Conservation (phyloP, 2,888 invertebrate species). For the Phengaris arion region DNA sequence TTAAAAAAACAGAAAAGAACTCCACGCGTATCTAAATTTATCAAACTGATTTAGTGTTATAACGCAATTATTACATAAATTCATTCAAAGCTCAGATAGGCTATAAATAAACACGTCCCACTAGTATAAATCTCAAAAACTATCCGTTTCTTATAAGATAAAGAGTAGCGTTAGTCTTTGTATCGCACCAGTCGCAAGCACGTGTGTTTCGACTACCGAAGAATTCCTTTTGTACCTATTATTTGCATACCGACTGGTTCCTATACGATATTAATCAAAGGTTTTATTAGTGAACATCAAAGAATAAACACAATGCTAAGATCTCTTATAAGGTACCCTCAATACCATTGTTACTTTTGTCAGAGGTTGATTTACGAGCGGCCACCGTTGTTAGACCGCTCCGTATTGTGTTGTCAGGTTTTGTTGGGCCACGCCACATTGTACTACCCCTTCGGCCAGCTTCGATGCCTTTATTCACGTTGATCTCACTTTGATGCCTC, state of each 20-base stretch:
- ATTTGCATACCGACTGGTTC: slow-evolving; percentile 79
- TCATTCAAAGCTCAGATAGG: slow-evolving; percentile 29
- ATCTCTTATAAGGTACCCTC: slow-evolving; percentile 80
- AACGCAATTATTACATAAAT: slow-evolving; percentile 25
- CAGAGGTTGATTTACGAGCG: slow-evolving; percentile 78
- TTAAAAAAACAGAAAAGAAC: not conserved
- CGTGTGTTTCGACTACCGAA: slow-evolving; percentile 72
- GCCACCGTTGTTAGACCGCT: slow-evolving; percentile 77
- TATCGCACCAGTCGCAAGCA: slow-evolving; percentile 56
- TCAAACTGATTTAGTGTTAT: slow-evolving; percentile 26
- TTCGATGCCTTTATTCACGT: slow-evolving; percentile 70
- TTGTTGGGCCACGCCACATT: slow-evolving; percentile 77
- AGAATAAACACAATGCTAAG: slow-evolving; percentile 77
- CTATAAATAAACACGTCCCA: slow-evolving; percentile 26
- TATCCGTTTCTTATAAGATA: slow-evolving; percentile 53
- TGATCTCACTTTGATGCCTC: slow-evolving; percentile 75
- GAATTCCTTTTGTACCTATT: slow-evolving; percentile 66
- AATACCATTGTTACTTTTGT: slow-evolving; percentile 79
- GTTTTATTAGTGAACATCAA: slow-evolving; percentile 80
- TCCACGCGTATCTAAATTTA: slow-evolving; percentile 7
- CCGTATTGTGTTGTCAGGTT: slow-evolving; percentile 77
- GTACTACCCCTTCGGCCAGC: slow-evolving; percentile 74
- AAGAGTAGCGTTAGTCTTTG: slow-evolving; percentile 72
- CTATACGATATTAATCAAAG: slow-evolving; percentile 80
- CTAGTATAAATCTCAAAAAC: slow-evolving; percentile 26